Evolutionary conservation across 1,140 invertebrate genomes (phyloP).

Genomic region (Babylonia areolata): DNA sequence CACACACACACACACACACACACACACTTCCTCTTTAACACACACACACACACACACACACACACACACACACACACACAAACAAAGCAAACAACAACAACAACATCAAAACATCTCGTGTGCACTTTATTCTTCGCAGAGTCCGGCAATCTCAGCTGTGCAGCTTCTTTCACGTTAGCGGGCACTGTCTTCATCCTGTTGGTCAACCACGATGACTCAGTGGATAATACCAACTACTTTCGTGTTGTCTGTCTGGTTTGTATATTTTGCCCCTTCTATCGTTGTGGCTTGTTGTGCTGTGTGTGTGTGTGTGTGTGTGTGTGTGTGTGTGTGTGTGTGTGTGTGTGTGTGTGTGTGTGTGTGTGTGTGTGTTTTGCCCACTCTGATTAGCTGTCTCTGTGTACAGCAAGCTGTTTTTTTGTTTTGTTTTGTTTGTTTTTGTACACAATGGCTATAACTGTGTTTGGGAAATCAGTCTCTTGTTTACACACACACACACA

Average conservation of each 20-base stretch:
- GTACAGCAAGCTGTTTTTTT: not conserved
- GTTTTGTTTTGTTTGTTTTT: no score
- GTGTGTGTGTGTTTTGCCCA: no score
- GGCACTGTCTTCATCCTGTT: not conserved
- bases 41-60: no score
- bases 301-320: conserved; percentile 23
- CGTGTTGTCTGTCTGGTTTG: not conserved
- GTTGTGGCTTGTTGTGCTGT: no score
- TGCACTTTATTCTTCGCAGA: not conserved
- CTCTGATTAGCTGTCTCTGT: no score
- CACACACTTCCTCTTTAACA: no score
- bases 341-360: no score
- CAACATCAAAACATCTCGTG: not conserved
- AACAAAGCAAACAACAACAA: not conserved
- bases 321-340: conserved; percentile 23
- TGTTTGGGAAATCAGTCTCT: no score
- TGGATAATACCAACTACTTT: not conserved
- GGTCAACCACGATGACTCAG: not conserved
- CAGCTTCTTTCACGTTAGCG: not conserved
- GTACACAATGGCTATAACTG: no score
- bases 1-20: no score
- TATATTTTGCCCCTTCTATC: not conserved
- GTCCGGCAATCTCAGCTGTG: not conserved
- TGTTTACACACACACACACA: no score
- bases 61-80: no score